These are phyloP conservation scores for Monodelphis domestica DNA, from an alignment of 2,797 vertebrate genomes.

Conservation along the genomic window DNA sequence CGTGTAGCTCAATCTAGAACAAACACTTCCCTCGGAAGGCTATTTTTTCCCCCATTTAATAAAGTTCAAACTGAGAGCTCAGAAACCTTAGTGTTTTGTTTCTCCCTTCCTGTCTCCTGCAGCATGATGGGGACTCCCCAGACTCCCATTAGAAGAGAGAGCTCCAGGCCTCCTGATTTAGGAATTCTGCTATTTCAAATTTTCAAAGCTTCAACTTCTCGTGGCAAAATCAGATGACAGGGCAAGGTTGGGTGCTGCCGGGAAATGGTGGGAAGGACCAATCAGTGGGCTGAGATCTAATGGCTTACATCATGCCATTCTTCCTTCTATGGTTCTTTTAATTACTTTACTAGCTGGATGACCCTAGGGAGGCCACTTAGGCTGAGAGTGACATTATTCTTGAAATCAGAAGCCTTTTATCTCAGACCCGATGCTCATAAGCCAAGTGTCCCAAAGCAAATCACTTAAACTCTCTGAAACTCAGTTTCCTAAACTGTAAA, in stretches of 20 bases:
- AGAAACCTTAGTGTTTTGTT: conserved; percentile 61
- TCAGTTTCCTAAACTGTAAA: neutral
- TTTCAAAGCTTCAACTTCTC: neutral
- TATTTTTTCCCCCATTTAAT: conserved; percentile 75
- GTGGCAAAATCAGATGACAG: conserved; percentile 21
- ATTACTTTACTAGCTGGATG: neutral
- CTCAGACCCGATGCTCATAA: neutral
- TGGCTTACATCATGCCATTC: neutral
- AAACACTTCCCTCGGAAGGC: conserved; percentile 76
- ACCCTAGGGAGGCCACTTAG: neutral
- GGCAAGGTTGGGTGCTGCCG: neutral
- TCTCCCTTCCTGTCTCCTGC: conserved; percentile 11
- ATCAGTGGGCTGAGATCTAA: neutral
- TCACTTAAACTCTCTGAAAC: neutral
- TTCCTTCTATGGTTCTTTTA: neutral
- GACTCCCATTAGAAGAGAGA: conserved; percentile 1
- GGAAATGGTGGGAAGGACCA: neutral
- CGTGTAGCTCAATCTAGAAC: conserved; percentile 76
- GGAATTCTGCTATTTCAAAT: neutral
- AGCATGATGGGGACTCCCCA: neutral
- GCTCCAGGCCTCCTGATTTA: conserved; percentile 35
- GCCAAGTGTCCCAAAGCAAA: neutral
- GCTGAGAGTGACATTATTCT: neutral
- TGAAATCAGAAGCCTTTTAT: neutral
- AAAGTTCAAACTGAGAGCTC: conserved; percentile 73